Evolutionary conservation across 2,888 invertebrate species (phyloP).

Genomic region (Philhelius pedissequus): DNA sequence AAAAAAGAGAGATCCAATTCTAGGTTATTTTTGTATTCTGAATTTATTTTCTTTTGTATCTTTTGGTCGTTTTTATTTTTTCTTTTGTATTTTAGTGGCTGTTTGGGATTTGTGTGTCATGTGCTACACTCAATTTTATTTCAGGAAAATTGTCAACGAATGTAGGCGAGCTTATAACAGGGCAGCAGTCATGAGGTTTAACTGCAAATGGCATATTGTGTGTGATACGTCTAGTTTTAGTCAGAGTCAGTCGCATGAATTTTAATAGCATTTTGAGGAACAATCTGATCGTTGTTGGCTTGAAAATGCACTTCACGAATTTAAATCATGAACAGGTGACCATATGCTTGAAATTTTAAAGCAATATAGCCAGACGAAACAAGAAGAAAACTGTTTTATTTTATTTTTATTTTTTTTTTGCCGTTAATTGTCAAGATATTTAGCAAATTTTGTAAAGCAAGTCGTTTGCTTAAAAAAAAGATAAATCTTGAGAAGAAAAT

Average conservation of each 20-base stretch:
- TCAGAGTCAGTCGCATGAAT: neutral
- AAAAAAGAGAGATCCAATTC: neutral
- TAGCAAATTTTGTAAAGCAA: too few species aligned
- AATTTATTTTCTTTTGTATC: conserved; percentile 6
- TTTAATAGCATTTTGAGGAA: neutral
- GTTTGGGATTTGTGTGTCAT: neutral
- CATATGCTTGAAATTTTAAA: neutral
- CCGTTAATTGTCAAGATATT: too few species aligned
- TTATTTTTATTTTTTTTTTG: too few species aligned
- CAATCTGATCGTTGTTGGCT: neutral
- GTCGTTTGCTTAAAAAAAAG: too few species aligned
- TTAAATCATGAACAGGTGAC: neutral
- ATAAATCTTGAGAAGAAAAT: too few species aligned
- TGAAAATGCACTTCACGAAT: neutral
- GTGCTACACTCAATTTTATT: neutral
- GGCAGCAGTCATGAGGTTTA: neutral
- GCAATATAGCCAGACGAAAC: too few species aligned
- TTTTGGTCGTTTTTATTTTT: neutral
- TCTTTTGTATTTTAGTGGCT: neutral
- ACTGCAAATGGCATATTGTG: neutral
- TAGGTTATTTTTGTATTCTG: neutral
- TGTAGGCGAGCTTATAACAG: neutral
- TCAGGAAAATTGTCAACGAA: neutral
- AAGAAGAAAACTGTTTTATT: too few species aligned
- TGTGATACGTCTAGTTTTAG: neutral